These are phyloP conservation scores for Drosophila meridiana DNA, from an alignment of 2,888 invertebrate genomes.

Conservation along the genomic window DNA sequence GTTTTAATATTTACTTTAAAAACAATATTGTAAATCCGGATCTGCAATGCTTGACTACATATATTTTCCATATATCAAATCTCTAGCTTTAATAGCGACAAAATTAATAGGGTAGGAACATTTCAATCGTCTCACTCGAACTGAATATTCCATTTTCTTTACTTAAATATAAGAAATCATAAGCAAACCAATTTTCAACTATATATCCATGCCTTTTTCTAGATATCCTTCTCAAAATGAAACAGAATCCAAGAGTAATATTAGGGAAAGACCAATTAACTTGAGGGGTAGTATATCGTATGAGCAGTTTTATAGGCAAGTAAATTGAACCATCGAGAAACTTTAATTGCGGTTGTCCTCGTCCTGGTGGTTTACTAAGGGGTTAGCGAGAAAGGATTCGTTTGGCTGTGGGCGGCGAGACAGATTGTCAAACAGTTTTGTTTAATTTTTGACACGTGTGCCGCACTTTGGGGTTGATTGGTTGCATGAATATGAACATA, in stretches of 20 bases:
- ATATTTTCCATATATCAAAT: not conserved
- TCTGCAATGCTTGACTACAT: not conserved
- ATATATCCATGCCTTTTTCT: not conserved
- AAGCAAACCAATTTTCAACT: not conserved
- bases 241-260: not conserved
- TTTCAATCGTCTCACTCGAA: no score
- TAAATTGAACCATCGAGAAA: not conserved
- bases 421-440: conserved; percentile 68
- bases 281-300: not conserved
- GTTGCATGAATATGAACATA: conserved; percentile 42
- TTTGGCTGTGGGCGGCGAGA: not conserved
- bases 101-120: no score
- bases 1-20: not conserved
- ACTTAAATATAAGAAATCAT: not conserved
- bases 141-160: not conserved
- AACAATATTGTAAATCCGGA: not conserved
- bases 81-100: not conserved
- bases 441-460: conserved; percentile 73
- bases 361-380: not conserved
- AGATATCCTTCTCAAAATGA: not conserved
- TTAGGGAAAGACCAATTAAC: not conserved
- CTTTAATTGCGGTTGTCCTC: conserved; percentile 24
- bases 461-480: conserved; percentile 36
- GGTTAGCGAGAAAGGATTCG: not conserved
- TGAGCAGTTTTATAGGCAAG: not conserved